Evolutionary conservation across 2,888 invertebrate genomes (phyloP), one percentile per base, ranked within the genome.

Genomic region (Volucella inanis): DNA sequence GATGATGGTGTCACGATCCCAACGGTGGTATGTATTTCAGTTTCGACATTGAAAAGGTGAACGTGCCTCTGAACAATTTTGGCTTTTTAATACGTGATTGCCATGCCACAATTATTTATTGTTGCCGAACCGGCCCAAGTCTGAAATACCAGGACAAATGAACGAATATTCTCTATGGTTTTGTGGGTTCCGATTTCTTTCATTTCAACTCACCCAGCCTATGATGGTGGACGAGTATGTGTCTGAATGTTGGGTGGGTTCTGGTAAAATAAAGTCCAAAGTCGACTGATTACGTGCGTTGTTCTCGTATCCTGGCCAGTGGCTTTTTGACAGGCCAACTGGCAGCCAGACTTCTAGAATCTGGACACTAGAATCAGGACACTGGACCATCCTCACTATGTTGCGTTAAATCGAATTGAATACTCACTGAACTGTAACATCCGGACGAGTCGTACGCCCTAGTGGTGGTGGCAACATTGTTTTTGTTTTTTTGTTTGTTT

Each of bases 51-150:
- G 81, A 81, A 81, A 81, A 85, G 67, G 72, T 45, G 52, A 81
- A 85, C 85, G 85, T 85, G 85, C 81, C 68, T 77, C 18, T 52
- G 77, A 67, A 72, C 76, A 80, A 72, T 85, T 85, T 85, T 81
- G 85, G 81, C 81, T 85, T 85, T 85, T 85, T 85, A 85, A 81
- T 81, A 85, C 85, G 85, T 85, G 85, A 85, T 85, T 81, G 85
- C 72, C 80, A 85, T 85, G 85, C 85, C 85, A 81, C 85, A 68
- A 85, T 85, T 85, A 85, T 85, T 81, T 85, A 85, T 85, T 81
- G 77, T 31, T 81, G 62, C 77, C 45, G 59, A 75, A 64, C 22
- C 41, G 67, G 45, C 47, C 54, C 31, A 31, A 31, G 31, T 31
- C 62, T 38, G 70, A 70, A 78, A 78, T 67, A 65, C 72, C 39